These are phyloP conservation scores for Drosophila sordidula DNA, from an alignment of 2,888 invertebrate genomes.

Conservation along the genomic window DNA sequence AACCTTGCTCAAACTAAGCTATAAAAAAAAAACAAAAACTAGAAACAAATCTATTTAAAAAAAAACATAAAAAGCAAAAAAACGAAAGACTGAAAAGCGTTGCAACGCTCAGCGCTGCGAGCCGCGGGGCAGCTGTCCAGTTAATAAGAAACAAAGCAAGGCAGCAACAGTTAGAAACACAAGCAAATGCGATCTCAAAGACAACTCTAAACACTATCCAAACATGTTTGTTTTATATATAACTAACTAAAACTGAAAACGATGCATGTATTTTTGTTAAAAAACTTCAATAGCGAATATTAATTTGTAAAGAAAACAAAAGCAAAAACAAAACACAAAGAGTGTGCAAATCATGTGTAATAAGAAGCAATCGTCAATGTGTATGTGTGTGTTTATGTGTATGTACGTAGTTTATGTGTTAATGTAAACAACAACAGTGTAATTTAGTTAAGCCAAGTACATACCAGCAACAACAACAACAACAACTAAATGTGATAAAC, in stretches of 20 bases:
- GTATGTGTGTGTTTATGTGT: constrained; percentile 29
- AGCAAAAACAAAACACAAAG: constrained; percentile 21
- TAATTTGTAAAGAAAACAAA: constrained; percentile 65
- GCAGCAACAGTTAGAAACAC: constrained; percentile 10
- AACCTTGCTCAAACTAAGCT: constrained; percentile 63
- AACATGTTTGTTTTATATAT: constrained; percentile 30
- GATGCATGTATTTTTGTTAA: constrained; percentile 72
- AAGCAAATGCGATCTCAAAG: constrained; percentile 65
- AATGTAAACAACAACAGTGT: constrained; percentile 48
- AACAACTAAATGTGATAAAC: constrained; percentile 75
- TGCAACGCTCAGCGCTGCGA: constrained; percentile 51
- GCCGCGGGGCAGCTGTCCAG: constrained; percentile 16
- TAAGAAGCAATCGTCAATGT: constrained; percentile 68
- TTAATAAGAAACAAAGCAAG: background rate
- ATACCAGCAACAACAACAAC: constrained; percentile 69
- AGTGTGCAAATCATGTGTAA: constrained; percentile 63
- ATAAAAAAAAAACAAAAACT: constrained; percentile 23
- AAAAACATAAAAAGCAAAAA: constrained; percentile 37
- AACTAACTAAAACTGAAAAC: constrained; percentile 13
- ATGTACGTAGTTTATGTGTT: constrained; percentile 22
- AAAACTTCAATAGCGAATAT: constrained; percentile 75
- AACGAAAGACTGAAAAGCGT: constrained; percentile 68
- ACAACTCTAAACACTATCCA: constrained; percentile 56
- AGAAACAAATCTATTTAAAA: constrained; percentile 56
- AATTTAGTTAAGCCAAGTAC: constrained; percentile 76